Conservation (phyloP, 2,888 invertebrate genomes). For the Eledona agricola region DNA sequence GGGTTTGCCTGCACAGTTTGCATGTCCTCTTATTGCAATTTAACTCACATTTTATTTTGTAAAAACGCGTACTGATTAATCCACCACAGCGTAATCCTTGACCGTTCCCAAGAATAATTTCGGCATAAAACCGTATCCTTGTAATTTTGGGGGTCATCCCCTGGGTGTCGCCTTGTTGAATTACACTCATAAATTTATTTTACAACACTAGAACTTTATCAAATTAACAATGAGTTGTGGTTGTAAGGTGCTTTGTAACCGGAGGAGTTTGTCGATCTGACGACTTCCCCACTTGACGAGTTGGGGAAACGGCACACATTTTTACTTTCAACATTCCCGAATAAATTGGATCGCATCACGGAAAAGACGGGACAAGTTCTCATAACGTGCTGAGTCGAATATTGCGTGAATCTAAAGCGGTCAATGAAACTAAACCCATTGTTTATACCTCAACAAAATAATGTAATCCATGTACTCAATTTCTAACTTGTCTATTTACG, state of each 20-base stretch:
- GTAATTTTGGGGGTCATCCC: slow-evolving; percentile 15
- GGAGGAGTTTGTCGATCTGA: slow-evolving; percentile 13
- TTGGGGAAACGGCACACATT: slow-evolving; percentile 4
- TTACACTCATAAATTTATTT: slow-evolving; percentile 21
- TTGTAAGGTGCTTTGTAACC: slow-evolving; percentile 5
- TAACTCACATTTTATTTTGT: slow-evolving; percentile 6
- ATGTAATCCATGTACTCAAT: too few species aligned
- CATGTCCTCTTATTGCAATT: too few species aligned
- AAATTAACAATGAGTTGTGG: slow-evolving; percentile 23
- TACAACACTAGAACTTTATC: slow-evolving; percentile 21
- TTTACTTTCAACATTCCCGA: slow-evolving; percentile 1
- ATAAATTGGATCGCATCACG: slow-evolving; percentile 14
- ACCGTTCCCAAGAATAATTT: slow-evolving; percentile 16
- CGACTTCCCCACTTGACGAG: slow-evolving; percentile 1
- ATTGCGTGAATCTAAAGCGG: slow-evolving; percentile 5
- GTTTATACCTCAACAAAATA: too few species aligned
- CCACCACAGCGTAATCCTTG: slow-evolving; percentile 11
- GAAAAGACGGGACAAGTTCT: slow-evolving; percentile 6
- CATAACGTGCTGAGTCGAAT: slow-evolving; percentile 12
- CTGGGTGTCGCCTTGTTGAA: slow-evolving; percentile 5
- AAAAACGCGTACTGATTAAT: slow-evolving; percentile 2
- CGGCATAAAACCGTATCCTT: slow-evolving; percentile 14
- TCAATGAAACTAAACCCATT: too few species aligned
- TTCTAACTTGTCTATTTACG: too few species aligned
- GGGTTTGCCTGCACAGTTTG: too few species aligned